Conservation (phyloP, 2,797 vertebrate species). For the Brachymystax lenok region DNA sequence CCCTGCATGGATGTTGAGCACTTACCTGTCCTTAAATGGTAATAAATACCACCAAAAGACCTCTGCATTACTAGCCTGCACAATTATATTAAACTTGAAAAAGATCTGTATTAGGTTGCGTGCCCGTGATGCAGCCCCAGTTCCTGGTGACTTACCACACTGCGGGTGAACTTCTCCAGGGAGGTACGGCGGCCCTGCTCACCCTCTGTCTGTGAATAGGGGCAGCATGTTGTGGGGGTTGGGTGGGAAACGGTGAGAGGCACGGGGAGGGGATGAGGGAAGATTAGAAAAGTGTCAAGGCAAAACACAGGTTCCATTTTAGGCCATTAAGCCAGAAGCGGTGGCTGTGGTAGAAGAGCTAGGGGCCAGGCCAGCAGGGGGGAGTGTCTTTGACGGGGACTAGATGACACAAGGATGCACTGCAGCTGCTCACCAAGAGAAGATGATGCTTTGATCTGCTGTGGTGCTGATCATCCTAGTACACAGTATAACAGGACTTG, state of each 20-base stretch:
- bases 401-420: constrained; percentile 49
- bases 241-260: constrained; percentile 41
- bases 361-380: constrained; percentile 63
- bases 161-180: constrained; percentile 98
- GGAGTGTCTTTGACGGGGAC: constrained; percentile 61
- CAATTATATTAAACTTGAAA: neutral
- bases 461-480: neutral
- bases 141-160: constrained; percentile 87
- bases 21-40: neutral
- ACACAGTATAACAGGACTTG: constrained; percentile 5
- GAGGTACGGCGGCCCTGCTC: constrained; percentile 97
- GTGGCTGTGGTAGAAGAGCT: constrained; percentile 39
- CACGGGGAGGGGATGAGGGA: constrained; percentile 57
- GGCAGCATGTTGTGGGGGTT: constrained; percentile 29
- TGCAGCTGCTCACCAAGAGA: constrained; percentile 9
- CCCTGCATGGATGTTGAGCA: neutral
- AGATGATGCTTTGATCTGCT: constrained; percentile 2
- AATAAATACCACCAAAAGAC: too few relatives aligned
- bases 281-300: constrained; percentile 67
- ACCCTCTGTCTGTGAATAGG: constrained; percentile 79
- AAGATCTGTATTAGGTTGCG: neutral
- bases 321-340: constrained; percentile 14
- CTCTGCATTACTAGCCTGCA: too few relatives aligned
- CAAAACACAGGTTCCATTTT: constrained; percentile 42
- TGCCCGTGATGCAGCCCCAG: constrained; percentile 55